Conservation (phyloP, 2,113 vertebrate genomes). For the Sander lucioperca region DNA sequence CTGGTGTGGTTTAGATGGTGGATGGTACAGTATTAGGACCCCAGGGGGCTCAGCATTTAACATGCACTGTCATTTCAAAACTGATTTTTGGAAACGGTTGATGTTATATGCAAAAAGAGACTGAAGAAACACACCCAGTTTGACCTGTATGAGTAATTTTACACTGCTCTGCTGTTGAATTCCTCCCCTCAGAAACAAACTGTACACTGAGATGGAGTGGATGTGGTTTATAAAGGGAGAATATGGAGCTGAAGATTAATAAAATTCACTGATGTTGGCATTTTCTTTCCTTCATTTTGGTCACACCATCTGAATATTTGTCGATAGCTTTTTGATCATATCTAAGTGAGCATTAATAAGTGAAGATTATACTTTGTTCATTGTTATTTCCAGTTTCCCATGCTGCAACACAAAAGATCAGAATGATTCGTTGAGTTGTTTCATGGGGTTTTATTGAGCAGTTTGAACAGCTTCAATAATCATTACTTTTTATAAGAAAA, state of each 20-base stretch:
- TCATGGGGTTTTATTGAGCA: slow-evolving; percentile 83
- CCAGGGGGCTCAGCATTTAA: slow-evolving; percentile 72
- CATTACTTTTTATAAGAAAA: slow-evolving; percentile 81
- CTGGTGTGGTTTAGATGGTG: slow-evolving; percentile 46
- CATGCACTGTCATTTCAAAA: slow-evolving; percentile 68
- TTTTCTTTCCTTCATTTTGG: slow-evolving; percentile 52
- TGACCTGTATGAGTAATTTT: slow-evolving; percentile 75
- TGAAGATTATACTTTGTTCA: neutral
- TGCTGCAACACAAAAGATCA: slow-evolving; percentile 28
- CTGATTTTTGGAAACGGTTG: slow-evolving; percentile 71
- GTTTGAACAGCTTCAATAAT: slow-evolving; percentile 69
- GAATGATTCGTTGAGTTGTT: slow-evolving; percentile 51
- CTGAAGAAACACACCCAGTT: slow-evolving; percentile 60
- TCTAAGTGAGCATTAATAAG: neutral
- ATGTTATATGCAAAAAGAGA: slow-evolving; percentile 80
- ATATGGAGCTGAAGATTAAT: slow-evolving; percentile 82
- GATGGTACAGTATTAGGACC: slow-evolving; percentile 70
- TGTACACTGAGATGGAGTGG: slow-evolving; percentile 76
- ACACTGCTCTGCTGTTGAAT: slow-evolving; percentile 72
- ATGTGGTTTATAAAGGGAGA: slow-evolving; percentile 74
- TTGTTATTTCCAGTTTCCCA: neutral
- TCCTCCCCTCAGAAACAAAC: slow-evolving; percentile 77
- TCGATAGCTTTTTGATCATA: neutral
- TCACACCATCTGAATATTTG: neutral
- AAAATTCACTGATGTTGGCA: slow-evolving; percentile 86